Evolutionary conservation across 2,888 invertebrate species (phyloP).

Genomic region (Eupithecia dodoneata): DNA sequence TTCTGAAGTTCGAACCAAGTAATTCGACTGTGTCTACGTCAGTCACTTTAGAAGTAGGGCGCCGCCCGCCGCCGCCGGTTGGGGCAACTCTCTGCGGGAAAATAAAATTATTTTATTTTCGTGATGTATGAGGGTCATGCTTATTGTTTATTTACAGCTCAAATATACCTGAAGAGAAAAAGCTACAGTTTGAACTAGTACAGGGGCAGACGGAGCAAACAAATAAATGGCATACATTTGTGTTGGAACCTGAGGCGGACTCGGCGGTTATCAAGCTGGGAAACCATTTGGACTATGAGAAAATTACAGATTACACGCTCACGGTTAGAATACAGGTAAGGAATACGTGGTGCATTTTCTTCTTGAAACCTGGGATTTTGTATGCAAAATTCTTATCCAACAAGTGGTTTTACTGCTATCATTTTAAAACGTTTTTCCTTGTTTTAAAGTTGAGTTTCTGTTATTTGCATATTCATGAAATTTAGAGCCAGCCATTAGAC

Average conservation of each 20-base stretch:
- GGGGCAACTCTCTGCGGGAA: slow-evolving; percentile 29
- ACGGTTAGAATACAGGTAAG: slow-evolving; percentile 89
- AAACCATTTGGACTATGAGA: slow-evolving; percentile 92
- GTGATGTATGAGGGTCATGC: slow-evolving; percentile 39
- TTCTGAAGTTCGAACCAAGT: slow-evolving; percentile 40
- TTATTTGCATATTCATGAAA: slow-evolving; percentile 16
- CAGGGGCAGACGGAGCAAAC: slow-evolving; percentile 94
- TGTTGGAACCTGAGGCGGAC: slow-evolving; percentile 87
- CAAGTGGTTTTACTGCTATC: slow-evolving; percentile 8
- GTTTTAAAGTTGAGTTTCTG: slow-evolving; percentile 15
- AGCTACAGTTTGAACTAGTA: slow-evolving; percentile 91
- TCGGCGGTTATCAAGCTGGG: slow-evolving; percentile 90
- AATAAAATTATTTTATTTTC: slow-evolving; percentile 38
- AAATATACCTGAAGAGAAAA: slow-evolving; percentile 89
- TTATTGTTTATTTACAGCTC: slow-evolving; percentile 78
- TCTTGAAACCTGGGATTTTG: slow-evolving; percentile 17
- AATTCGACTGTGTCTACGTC: slow-evolving; percentile 41
- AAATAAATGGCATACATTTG: slow-evolving; percentile 91
- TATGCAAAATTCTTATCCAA: slow-evolving; percentile 6
- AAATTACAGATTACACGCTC: slow-evolving; percentile 91
- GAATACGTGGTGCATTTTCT: slow-evolving; percentile 22
- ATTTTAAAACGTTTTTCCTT: slow-evolving; percentile 12
- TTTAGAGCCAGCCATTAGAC: slow-evolving; percentile 11
- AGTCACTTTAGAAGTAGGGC: slow-evolving; percentile 36
- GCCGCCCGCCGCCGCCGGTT: slow-evolving; percentile 1